Base-by-base conservation (phyloP, 2,797 vertebrate species). In the Mus spretus region DNA sequence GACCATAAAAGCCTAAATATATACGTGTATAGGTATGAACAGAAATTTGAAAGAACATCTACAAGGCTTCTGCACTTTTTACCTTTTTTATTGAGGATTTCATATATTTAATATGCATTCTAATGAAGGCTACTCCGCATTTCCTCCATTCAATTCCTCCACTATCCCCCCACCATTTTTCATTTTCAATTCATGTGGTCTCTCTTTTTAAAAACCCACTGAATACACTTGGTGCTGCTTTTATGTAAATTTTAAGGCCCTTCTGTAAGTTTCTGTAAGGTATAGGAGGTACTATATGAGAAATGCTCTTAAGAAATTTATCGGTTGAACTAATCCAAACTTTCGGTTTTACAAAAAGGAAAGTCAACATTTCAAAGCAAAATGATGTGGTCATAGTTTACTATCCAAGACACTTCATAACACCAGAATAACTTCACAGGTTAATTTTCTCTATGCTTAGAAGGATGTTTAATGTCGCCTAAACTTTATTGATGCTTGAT, bases 381-480 rank as follows among this genome's bases (percentile, higher is more conserved):
- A 81, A 3, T 7, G 3, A 37, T 84, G 4, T 89, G 20, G 14
- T 87, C 53, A 67, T 53, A 6, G 14, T 57, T 65, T 82, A 65
- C 89, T 55, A 59, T 22, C 34, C 12, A 53, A 14, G 0, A 63
- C 67, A 22, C 15, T 37, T 2, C 44, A 47, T 31, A 37, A 1
- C 26, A 24, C 15, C 34, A 79, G 14, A 87, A 55, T 57, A 17
- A 40, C 50, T 40, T 94, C 87, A 90, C 55, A 96, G 83, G 93
- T 97, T 95, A 97, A 97, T 96, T 96, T 67, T 90, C 40, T 59
- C 82, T 95, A n/a, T 89, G 77, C 22, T 87, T 85, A 95, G 44
- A 59, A 88, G 94, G 95, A 95, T 40, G 74, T 94, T 96, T 95
- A 94, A 91, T 95, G 96, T 92, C 93, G 24, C 65, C 87, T 95